Percentiles rank a stretch among this genome's conserved stretches.
phyloP scores from a whole-genome alignment of 2,113 vertebrate genomes.

The Melanostigma gelatinosum region DNA sequence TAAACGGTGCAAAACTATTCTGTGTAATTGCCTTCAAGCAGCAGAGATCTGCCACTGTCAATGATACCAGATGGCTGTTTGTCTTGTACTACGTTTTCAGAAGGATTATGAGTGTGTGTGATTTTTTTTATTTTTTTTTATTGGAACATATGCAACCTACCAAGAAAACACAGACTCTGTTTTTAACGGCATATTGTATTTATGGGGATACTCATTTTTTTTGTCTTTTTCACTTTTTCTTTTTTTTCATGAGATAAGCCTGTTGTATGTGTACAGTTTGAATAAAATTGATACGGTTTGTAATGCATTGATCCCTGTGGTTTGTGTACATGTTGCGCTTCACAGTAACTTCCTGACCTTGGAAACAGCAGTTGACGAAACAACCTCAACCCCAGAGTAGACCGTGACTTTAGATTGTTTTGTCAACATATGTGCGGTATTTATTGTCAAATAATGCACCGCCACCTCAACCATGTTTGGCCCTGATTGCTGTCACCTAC shows the following conservation, averaged over 20 bases:
- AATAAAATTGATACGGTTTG: slow-evolving; percentile 76
- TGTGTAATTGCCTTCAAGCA: slow-evolving; percentile 17
- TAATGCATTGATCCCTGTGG: slow-evolving; percentile 46
- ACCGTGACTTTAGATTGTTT: slow-evolving; percentile 18
- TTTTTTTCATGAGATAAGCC: slow-evolving; percentile 64
- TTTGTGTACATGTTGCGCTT: slow-evolving; percentile 12
- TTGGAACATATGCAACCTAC: slow-evolving; percentile 70
- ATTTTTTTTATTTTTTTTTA: slow-evolving; percentile 41
- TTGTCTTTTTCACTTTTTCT: slow-evolving; percentile 48
- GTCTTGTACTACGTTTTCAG: slow-evolving; percentile 57
- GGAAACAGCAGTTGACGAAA: slow-evolving; percentile 17
- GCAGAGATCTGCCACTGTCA: slow-evolving; percentile 27
- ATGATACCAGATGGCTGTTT: slow-evolving; percentile 42
- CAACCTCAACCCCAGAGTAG: neutral
- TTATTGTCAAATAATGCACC: slow-evolving; percentile 17
- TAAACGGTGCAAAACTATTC: slow-evolving; percentile 39
- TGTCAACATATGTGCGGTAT: slow-evolving; percentile 8
- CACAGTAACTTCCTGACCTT: neutral
- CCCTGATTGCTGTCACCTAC: neutral
- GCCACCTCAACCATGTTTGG: neutral
- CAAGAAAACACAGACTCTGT: slow-evolving; percentile 57
- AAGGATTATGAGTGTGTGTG: slow-evolving; percentile 56
- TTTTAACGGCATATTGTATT: slow-evolving; percentile 73
- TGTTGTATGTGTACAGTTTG: slow-evolving; percentile 79
- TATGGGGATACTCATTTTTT: slow-evolving; percentile 72